Evolutionary conservation across 1,140 invertebrate species (phyloP).

Genomic region (Oryzaephilus surinamensis): DNA sequence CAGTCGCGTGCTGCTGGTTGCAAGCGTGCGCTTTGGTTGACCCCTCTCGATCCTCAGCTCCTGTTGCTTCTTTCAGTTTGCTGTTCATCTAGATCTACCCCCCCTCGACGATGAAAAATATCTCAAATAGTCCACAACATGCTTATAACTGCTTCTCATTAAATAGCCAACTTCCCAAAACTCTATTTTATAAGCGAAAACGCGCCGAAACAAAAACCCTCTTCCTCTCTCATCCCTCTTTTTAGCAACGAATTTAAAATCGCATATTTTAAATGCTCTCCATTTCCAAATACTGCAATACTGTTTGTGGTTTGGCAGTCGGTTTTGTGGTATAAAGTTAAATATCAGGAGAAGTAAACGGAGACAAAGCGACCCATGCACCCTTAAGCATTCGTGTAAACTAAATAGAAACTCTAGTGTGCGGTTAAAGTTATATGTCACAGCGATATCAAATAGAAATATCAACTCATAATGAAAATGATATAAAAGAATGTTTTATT

Average conservation of each 20-base stretch:
- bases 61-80: constrained; percentile 35
- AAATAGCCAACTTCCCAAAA: no score
- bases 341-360: constrained; percentile 20
- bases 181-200: no score
- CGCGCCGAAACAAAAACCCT: no score
- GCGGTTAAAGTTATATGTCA: constrained; percentile 10
- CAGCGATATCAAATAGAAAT: constrained; percentile 9
- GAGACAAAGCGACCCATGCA: constrained; percentile 25
- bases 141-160: constrained; percentile 4
- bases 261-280: constrained; percentile 12
- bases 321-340: constrained; percentile 25
- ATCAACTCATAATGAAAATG: constrained; percentile 1
- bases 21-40: constrained; percentile 29
- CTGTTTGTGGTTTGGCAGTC: constrained; percentile 15
- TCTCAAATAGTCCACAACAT: constrained; percentile 16
- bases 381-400: constrained; percentile 20
- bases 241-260: no score
- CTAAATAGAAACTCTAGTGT: constrained; percentile 17
- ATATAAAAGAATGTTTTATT: constrained; percentile 7
- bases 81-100: constrained; percentile 27
- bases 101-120: constrained; percentile 30
- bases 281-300: constrained; percentile 16
- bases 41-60: constrained; percentile 31
- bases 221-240: no score
- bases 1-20: constrained; percentile 27